phyloP scores from a whole-genome alignment of 2,888 invertebrate genomes.

The Cyclophora albipunctata region DNA sequence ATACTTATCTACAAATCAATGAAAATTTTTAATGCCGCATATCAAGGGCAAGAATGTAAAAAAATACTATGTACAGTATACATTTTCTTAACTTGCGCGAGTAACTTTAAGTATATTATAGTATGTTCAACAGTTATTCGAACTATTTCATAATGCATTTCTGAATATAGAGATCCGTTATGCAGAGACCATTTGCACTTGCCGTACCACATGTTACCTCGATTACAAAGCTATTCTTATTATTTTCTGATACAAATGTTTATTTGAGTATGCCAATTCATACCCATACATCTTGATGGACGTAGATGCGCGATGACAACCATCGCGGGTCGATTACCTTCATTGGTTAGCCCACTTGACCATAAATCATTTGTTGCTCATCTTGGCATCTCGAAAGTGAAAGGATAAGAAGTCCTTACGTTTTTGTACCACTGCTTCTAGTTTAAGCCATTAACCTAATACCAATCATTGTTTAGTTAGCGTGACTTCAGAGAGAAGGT shows the following conservation, averaged over 20 bases:
- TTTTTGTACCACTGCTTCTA: slow-evolving; percentile 12
- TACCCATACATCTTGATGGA: slow-evolving; percentile 36
- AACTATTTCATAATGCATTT: slow-evolving; percentile 36
- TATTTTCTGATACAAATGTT: slow-evolving; percentile 51
- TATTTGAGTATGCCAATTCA: slow-evolving; percentile 47
- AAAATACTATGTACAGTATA: too few species aligned
- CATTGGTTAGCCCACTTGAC: slow-evolving; percentile 28
- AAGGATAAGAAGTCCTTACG: slow-evolving; percentile 29
- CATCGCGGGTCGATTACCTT: slow-evolving; percentile 35
- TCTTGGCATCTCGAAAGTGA: slow-evolving; percentile 41
- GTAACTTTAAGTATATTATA: not conserved
- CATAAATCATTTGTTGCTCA: slow-evolving; percentile 28
- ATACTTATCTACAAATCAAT: too few species aligned
- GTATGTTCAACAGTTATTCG: slow-evolving; percentile 28
- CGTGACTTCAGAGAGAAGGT: slow-evolving; percentile 17
- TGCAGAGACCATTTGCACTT: slow-evolving; percentile 55
- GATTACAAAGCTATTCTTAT: slow-evolving; percentile 45
- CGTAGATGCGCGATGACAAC: slow-evolving; percentile 30
- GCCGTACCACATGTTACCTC: slow-evolving; percentile 49
- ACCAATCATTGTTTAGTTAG: slow-evolving; percentile 17
- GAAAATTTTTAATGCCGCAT: too few species aligned
- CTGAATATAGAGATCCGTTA: slow-evolving; percentile 51
- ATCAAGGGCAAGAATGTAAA: too few species aligned
- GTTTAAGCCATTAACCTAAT: slow-evolving; percentile 14
- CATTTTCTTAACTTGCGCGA: too few species aligned